Base-by-base conservation (phyloP, 2,888 invertebrate species). In the Synanthedon myopaeformis region DNA sequence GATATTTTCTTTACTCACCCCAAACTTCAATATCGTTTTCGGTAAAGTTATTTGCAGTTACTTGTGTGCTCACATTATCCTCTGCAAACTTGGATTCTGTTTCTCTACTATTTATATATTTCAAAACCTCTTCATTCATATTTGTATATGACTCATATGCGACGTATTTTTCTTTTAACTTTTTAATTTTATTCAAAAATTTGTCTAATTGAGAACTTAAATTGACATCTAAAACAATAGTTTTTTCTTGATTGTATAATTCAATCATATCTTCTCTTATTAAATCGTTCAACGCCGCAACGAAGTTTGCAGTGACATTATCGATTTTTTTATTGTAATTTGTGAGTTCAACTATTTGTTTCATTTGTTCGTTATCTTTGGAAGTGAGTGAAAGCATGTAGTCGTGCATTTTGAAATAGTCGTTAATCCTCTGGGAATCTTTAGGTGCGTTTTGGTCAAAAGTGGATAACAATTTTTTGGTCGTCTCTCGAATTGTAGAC, bases 331-430 rank as follows among this genome's bases (percentile, higher is more conserved):
- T 66, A 57, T 64, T 57, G 41, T 62, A 65, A 68, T 63, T 70
- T 3, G 70, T 68, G 45, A 74, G 55, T 58, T 58, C 65, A 6
- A 59, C 59, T 51, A 82, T 69, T 65, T 70, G 57, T 52, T 70
- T 70, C 48, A 78, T 60, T 55, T 58, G 68, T 8, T 67, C 57
- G 54, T 73, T 65, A 57, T 76, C 70, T 60, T 67, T 65, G 35
- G 69, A 57, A n/a, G 74, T 71, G 41, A 74, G 59, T 23, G 71
- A 66, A 4, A 68, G 59, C 50, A 82, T 76, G 56, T 68, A 73
- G 50, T 77, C 72, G 59, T 78, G 74, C 51, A 78, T 66, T 42
- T 59, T 58, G 2, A 69, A 61, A 56, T 70, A 76, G 45, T 77
- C 70, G 54, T 62, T 65, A 13, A 76, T 57, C 53, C 60, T 71